Evolutionary conservation across 2,113 vertebrate genomes (phyloP).

Genomic region (Kryptolebias marmoratus): DNA sequence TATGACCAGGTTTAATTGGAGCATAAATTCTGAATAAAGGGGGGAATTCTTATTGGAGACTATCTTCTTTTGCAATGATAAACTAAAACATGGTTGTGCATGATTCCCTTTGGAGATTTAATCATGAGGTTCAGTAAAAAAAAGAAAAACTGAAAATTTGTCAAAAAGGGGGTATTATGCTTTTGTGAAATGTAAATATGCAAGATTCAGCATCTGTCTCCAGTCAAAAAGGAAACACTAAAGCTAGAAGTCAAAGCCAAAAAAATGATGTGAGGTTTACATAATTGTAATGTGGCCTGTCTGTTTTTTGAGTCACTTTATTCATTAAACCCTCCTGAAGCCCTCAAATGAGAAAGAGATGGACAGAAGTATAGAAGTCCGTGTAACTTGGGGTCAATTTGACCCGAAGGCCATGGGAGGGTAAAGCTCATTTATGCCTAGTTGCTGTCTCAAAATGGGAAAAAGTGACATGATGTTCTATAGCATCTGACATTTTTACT

Average conservation of each 20-base stretch:
- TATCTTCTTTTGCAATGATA: slow-evolving; percentile 11
- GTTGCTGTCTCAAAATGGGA: slow-evolving; percentile 24
- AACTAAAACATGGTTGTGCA: slow-evolving; percentile 4
- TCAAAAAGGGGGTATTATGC: slow-evolving; percentile 5
- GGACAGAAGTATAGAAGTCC: too few species aligned
- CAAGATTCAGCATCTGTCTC: slow-evolving; percentile 36
- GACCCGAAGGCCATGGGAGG: too few species aligned
- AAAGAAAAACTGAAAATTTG: slow-evolving; percentile 58
- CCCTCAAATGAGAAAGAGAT: too few species aligned
- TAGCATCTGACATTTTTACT: not conserved
- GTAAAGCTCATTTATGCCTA: slow-evolving; percentile 3
- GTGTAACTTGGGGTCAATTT: too few species aligned
- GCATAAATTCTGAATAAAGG: slow-evolving; percentile 2
- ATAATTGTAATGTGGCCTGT: not conserved
- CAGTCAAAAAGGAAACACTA: slow-evolving; percentile 20
- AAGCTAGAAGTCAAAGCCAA: slow-evolving; percentile 1
- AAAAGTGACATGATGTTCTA: slow-evolving; percentile 8
- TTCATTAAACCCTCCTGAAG: not conserved
- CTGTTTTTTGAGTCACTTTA: slow-evolving; percentile 20
- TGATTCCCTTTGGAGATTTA: slow-evolving; percentile 41
- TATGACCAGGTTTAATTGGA: not conserved
- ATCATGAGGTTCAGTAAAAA: slow-evolving; percentile 37
- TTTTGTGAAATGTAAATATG: slow-evolving; percentile 33
- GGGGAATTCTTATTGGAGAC: not conserved
- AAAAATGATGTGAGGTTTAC: slow-evolving; percentile 16